Conservation (phyloP, 2,797 vertebrate species). For the Manis crassicaudata region DNA sequence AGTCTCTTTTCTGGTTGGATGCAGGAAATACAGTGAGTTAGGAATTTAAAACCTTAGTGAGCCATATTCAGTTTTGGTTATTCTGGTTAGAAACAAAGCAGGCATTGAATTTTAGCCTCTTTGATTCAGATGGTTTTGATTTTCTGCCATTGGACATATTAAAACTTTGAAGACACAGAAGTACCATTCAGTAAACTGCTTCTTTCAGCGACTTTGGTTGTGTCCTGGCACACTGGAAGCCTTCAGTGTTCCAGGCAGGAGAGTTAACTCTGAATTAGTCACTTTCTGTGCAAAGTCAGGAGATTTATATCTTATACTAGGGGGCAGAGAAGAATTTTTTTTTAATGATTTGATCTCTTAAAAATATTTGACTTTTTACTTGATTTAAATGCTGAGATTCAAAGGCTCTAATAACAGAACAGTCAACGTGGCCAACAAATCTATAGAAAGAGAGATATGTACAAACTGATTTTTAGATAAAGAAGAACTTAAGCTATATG, state of each 20-base stretch:
- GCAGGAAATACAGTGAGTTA: not conserved
- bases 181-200: conserved; percentile 30
- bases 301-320: not conserved
- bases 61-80: conserved; percentile 53
- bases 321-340: not conserved
- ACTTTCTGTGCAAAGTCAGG: not conserved
- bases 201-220: conserved; percentile 13
- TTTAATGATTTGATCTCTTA: conserved; percentile 24
- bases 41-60: conserved; percentile 5
- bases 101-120: conserved; percentile 46
- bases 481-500: not conserved
- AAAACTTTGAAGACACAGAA: conserved; percentile 47
- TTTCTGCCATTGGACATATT: not conserved
- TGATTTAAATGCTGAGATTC: not conserved
- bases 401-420: not conserved
- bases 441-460: not conserved
- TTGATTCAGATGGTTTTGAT: conserved; percentile 54
- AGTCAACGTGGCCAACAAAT: not conserved
- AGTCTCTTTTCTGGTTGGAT: conserved; percentile 26
- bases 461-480: not conserved
- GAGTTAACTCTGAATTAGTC: not conserved
- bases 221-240: not conserved
- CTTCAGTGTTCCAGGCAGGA: not conserved
- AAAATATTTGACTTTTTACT: conserved; percentile 42
- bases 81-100: conserved; percentile 58